These are phyloP conservation scores for Lota lota DNA, from an alignment of 2,113 vertebrate species.

Conservation along the genomic window DNA sequence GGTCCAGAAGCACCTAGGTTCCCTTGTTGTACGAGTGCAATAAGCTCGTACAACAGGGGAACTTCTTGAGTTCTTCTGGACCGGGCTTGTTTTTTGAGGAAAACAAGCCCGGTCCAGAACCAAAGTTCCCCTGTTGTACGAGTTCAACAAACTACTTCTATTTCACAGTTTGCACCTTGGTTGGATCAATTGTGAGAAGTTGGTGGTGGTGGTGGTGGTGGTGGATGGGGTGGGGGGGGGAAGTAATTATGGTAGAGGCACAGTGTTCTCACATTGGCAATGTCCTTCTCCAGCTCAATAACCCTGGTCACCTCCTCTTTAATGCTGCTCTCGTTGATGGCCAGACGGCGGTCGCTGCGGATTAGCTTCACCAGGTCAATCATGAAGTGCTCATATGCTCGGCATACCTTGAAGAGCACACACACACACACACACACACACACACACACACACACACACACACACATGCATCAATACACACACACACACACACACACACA, in stretches of 20 bases:
- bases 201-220: neutral
- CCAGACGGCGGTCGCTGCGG: conserved; percentile 76
- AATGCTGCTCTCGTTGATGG: conserved; percentile 67
- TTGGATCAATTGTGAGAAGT: too few relatives aligned
- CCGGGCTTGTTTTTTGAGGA: too few relatives aligned
- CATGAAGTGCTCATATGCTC: conserved; percentile 89
- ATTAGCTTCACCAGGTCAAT: conserved; percentile 85
- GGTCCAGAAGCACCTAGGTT: too few relatives aligned
- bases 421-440: conserved; percentile 14
- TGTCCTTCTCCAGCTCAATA: conserved; percentile 88
- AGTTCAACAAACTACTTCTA: too few relatives aligned
- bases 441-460: neutral
- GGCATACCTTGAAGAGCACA: conserved; percentile 77
- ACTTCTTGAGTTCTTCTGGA: too few relatives aligned
- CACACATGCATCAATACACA: neutral
- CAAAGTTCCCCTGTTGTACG: too few relatives aligned
- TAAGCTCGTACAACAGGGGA: too few relatives aligned
- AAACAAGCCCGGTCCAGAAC: too few relatives aligned
- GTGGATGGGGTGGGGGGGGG: neutral
- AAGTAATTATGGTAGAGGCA: too few relatives aligned
- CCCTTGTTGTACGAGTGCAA: too few relatives aligned
- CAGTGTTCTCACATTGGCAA: conserved; percentile 83
- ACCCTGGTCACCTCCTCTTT: conserved; percentile 76
- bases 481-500: neutral
- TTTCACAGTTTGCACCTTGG: too few relatives aligned